Base-by-base conservation (phyloP, 2,113 vertebrate species). In the Protomyctophum bolini region DNA sequence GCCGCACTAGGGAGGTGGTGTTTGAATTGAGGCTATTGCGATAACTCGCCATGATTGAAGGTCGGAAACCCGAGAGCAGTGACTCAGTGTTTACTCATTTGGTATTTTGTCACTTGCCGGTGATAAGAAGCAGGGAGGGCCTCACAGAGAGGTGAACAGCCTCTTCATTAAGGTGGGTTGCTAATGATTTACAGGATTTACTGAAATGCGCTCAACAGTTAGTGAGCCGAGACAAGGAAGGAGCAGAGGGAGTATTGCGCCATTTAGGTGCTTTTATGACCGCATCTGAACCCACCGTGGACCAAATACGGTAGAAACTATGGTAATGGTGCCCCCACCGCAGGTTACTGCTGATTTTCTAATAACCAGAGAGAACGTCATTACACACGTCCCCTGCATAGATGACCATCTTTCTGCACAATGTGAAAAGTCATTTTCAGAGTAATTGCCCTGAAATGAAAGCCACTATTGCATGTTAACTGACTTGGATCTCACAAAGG, bases 71-170 rank as follows among this genome's bases (percentile, higher is more conserved):
- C 71, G 80, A 77, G 82, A 79, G 72, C 76, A 62, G 8, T 87
- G 90, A 92, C 85, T 91, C 90, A 87, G 57, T 87, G 87, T 90
- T 89, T 90, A 81, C 79, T 79, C 70, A 45, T 76, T 79, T 72
- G 76, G 85, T 41, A 41, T 80, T 87, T 83, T 70, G 82, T 91
- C 87, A 86, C 68, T 84, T 63, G 64, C 46, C 2, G 8, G 57
- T 29, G 87, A 88, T 85, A 85, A 83, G 75, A 73, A 65, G 49
- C 33, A 55, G 50, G 66, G 50, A 73, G 51, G 52, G 69, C 10
- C 47, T 5, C 68, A 33, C 15, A 9, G 57, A 48, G 56, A 66
- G 73, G 70, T 70, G 73, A 77, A 70, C 63, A 74, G 75, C 56
- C 65, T 66, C 72, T 68, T 86, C 79, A 82, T 91, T 85, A 89